Evolutionary conservation across 2,888 invertebrate genomes (phyloP).

Genomic region (Teinopalpus imperialis): DNA sequence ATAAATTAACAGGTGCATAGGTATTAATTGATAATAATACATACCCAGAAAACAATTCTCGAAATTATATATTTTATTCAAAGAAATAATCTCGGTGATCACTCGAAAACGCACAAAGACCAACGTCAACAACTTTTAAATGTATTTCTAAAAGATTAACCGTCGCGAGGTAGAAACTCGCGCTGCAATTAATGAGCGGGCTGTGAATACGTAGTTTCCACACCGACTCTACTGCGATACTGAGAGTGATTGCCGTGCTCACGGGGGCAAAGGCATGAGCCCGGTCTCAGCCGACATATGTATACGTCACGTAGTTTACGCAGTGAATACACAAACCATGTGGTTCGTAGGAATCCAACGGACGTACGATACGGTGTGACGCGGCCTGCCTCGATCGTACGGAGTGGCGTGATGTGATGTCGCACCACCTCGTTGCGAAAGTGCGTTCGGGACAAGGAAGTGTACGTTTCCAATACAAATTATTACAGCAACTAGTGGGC

Average conservation of each 20-base stretch:
- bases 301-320: too few relatives aligned
- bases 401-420: conserved; percentile 70
- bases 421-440: conserved; percentile 66
- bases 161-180: conserved; percentile 28
- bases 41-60: conserved; percentile 19
- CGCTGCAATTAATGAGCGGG: conserved; percentile 44
- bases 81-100: not conserved
- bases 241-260: conserved; percentile 39
- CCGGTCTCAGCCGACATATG: too few relatives aligned
- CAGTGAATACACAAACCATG: conserved; percentile 22
- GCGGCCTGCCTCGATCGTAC: conserved; percentile 54
- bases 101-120: conserved; percentile 9
- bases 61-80: not conserved
- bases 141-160: conserved; percentile 33
- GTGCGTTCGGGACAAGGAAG: conserved; percentile 35
- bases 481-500: conserved; percentile 23
- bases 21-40: too few relatives aligned
- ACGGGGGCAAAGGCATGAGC: too few relatives aligned
- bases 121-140: conserved; percentile 14
- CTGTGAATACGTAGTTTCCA: conserved; percentile 50
- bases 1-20: too few relatives aligned
- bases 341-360: conserved; percentile 27
- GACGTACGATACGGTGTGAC: conserved; percentile 24
- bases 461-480: conserved; percentile 23
- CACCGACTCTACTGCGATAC: conserved; percentile 57